Base-by-base conservation (phyloP, 2,113 vertebrate genomes). In the Apeltes quadracus region DNA sequence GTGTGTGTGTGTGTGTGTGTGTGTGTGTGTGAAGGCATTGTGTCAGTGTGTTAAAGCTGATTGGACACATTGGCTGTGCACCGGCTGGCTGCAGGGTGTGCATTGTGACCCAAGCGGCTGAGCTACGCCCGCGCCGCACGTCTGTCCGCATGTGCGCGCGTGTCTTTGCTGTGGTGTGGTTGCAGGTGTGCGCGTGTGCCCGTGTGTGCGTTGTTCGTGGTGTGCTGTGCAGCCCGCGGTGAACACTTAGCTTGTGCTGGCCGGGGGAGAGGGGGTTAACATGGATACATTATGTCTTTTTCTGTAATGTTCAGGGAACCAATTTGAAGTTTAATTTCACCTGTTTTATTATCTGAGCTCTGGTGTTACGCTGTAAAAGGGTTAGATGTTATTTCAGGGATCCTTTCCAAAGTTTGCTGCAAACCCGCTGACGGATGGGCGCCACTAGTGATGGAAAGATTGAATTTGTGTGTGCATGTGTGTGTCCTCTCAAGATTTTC, bases 1-100 rank as follows among this genome's bases (percentile, higher is more conserved):
- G 34, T 43, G 74, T 62, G 51, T 65, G 16, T 50, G 38, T 29
- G 78, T 7, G 20, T 69, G 68, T 63, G 78, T 59, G 41, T 38
- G 38, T 46, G 80, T 64, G 59, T 55, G 16, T 48, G 44, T 18
- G n/a, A 41, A 82, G 79, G 66, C 76, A 76, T 66, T 76, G 75
- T 85, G 80, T 79, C 65, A 82, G 80, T 79, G 83, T 85, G 76
- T 83, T 84, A 79, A 67, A 77, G 38, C 79, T 84, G 76, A 71
- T 86, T 83, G 80, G 85, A 89, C 86, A 83, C 79, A 38, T 76
- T 78, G 67, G 69, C 72, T 80, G 82, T 69, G 76, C 82, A 79
- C 78, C 73, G 58, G 69, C 75, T 83, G 78, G 78, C 88, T 88
- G 78, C 79, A 75, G 83, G 87, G 76, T 89, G 83, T 79, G 84